Base-by-base conservation (phyloP, 1,140 invertebrate species). In the Aphis gossypii region DNA sequence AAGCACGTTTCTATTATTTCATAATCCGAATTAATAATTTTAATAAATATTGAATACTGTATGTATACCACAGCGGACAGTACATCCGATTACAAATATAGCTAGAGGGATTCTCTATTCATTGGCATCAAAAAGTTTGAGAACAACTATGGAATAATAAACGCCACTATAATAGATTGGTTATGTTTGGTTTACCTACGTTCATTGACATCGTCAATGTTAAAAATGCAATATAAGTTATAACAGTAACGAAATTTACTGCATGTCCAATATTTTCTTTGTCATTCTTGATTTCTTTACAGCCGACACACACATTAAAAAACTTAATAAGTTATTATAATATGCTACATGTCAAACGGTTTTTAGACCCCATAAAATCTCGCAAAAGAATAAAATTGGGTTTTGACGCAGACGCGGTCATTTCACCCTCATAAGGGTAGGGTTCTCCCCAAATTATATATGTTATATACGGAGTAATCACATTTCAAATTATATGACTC, bases 121-220 rank as follows among this genome's bases (percentile, higher is more conserved):
- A 90, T 90, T 20, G 38, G 30, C 89, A 41, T 35, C 20, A 68
- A 68, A 68, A 44, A 90, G 21, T 11, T 90, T 68, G 23, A 14
- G 35, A 46, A 90, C 89, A 60, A 68, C 38, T 90, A n/a, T 60
- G 14, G 88, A 90, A 90, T 90, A 90, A 90, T 60, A 90, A 90
- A 60, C 30, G 56, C 9, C 0, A 1, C 46, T 76, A 76, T 76
- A 76, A 76, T 76, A 76, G 60, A 76, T 76, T 35, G 60, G n/a
- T 14, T 18, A 76, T 76, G 30, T 76, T 76, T n/a, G 46, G 30
- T 82, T 91, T 91, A 83, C 90, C 68, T 92, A 83, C 90, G 90
- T 92, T 83, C 90, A 83, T 83, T 92, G 90, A 83, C 68, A 92
- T 38, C 14, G 76, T 25, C 46, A n/a, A 76, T 8, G 18, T 23